A percentile compares a stretch with the other conserved stretches of the same genome.
These are phyloP conservation scores for Poeciliopsis presidionis DNA, from an alignment of 2,797 vertebrate genomes.

Conservation along the genomic window DNA sequence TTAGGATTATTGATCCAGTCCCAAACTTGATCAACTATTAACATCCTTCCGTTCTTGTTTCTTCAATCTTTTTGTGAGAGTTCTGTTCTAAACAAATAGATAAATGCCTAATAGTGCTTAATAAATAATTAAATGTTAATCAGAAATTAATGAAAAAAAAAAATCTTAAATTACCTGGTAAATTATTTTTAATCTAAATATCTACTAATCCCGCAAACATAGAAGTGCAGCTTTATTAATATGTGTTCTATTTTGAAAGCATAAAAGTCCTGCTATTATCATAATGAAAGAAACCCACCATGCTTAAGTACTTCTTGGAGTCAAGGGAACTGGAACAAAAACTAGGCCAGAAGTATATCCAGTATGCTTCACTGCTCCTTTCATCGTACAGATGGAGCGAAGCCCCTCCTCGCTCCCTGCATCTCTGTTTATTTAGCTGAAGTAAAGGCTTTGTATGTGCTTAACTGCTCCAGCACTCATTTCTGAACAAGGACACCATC, in stretches of 20 bases:
- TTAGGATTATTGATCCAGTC: neutral
- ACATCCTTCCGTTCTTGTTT: neutral
- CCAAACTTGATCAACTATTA: neutral
- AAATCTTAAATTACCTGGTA: neutral
- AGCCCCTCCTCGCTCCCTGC: conserved; percentile 6
- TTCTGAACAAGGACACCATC: conserved; percentile 63
- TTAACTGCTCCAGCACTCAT: conserved; percentile 41
- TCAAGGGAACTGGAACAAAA: conserved; percentile 29
- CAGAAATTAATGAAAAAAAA: neutral
- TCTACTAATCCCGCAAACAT: neutral
- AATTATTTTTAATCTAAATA: neutral
- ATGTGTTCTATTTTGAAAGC: neutral
- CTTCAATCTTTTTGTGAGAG: neutral
- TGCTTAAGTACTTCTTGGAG: conserved; percentile 16
- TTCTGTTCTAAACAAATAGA: neutral
- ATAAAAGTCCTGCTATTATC: neutral
- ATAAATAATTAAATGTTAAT: neutral
- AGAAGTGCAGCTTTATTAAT: neutral
- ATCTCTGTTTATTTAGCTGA: conserved; percentile 68
- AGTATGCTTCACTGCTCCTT: conserved; percentile 44
- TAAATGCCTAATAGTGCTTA: neutral
- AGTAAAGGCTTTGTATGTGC: conserved; percentile 60
- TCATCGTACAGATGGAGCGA: conserved; percentile 52
- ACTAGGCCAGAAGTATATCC: conserved; percentile 46
- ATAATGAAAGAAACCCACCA: neutral